Conservation (phyloP, 2,113 vertebrate species). For the Capreolus pygargus region DNA sequence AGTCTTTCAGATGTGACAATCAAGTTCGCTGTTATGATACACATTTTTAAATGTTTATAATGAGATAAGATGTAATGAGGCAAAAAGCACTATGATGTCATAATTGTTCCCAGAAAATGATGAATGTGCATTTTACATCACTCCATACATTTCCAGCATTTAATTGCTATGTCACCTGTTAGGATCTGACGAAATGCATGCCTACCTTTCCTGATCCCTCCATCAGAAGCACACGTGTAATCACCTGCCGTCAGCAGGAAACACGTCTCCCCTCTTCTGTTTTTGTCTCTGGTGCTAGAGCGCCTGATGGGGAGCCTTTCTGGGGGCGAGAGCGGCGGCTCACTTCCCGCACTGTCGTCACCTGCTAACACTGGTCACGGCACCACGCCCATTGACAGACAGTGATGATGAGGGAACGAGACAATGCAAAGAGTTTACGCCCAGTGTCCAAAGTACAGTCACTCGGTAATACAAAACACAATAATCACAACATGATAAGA, state of each 20-base stretch:
- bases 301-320: conserved; percentile 93
- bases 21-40: conserved; percentile 51
- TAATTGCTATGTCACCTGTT: conserved; percentile 72
- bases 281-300: conserved; percentile 94
- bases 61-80: conserved; percentile 58
- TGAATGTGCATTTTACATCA: conserved; percentile 61
- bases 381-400: conserved; percentile 85
- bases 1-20: conserved; percentile 62
- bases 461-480: conserved; percentile 74
- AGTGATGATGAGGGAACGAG: conserved; percentile 83
- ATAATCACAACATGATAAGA: conserved; percentile 70
- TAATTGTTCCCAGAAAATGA: conserved; percentile 68
- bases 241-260: conserved; percentile 96
- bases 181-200: conserved; percentile 80
- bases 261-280: conserved; percentile 92
- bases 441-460: conserved; percentile 72
- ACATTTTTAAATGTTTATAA: conserved; percentile 46
- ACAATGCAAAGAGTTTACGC: conserved; percentile 84
- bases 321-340: conserved; percentile 93
- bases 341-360: conserved; percentile 95
- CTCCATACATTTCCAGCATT: conserved; percentile 52
- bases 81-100: conserved; percentile 31
- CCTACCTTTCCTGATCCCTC: conserved; percentile 93
- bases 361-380: conserved; percentile 92
- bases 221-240: conserved; percentile 93